Evolutionary conservation across 2,113 vertebrate species (phyloP), one percentile per base, ranked within the genome.

Genomic region (Syrmaticus mikado): DNA sequence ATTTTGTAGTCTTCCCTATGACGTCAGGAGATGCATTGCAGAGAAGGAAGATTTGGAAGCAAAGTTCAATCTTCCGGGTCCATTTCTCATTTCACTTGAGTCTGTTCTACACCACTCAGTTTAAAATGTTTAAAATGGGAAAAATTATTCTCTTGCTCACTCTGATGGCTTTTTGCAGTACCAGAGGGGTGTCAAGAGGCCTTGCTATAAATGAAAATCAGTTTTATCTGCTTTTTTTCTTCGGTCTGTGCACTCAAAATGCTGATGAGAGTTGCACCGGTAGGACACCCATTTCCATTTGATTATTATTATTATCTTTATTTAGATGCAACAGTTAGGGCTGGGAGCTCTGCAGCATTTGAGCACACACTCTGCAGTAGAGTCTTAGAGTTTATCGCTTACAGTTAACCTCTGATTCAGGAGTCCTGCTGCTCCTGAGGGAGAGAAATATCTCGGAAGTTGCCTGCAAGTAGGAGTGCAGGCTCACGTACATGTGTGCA

Each of bases 361-460:
- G 50, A 55, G 77, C 71, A 79, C 71, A 79, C 21, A 60, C 48
- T 60, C 45, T 77, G 80, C 74, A 60, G 62, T 30, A 7, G 19
- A 86, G 84, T 68, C 28, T 89, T 30, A 60, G 66, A 90, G 92
- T 97, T 95, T 88, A 97, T 96, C 87, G 4, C 46, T 87, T 53
- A 50, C 30, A 87, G 75, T 85, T 87, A 80, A 85, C 90, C 72
- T 95, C 85, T 34, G 38, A 45, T 92, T 82, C 53, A 72, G 14
- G 28, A 68, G 28, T 91, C 64, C 85, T 89, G 50, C 70, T 89
- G 19, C 50, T 94, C 77, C 85, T 53, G 68, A 95, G 82, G 91
- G 85, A 93, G 58, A 66, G 89, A 94, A 93, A 82, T 79, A 68
- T 82, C 93, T 92, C 8, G 19, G 85, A 94, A 95, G 94, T 96